Base-by-base conservation (phyloP, 1,140 invertebrate species). In the Chelonus insularis region DNA sequence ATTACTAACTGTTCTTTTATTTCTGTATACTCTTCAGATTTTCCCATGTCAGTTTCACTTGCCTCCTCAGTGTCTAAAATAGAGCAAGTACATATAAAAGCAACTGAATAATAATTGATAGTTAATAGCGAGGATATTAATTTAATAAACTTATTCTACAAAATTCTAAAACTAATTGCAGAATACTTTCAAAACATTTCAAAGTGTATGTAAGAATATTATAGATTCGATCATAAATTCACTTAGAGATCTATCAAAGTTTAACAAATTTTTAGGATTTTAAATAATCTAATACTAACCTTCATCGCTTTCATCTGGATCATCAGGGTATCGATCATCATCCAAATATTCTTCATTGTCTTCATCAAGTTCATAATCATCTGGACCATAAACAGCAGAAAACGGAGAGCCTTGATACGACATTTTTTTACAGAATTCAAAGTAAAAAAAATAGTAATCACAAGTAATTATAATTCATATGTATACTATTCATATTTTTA, bases 1-100 rank as follows among this genome's bases (percentile, higher is more conserved):
- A 4, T 20, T 37, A 85, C 88, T 86, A 82, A 94, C 91, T 96
- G 93, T 83, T 96, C 94, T 81, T 95, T 96, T 8, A 95, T 90
- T 84, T 95, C 94, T 43, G 89, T 87, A 39, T 85, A 88, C 75
- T 91, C 89, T 77, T 93, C 91, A 48, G 88, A 86, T 72, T 90
- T 91, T 7, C 90, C 87, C 79, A 90, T 87, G 64, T 96, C 94
- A 50, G 92, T 94, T 78, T 93, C 91, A 79, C 93, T 95, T 1
- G 94, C 94, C 84, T 93, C 91, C 77, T 93, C 91, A 3, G 91
- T 93, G 80, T 96, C 94, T 94, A 75, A 37, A 86, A 82, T 41
- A 11, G 1, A 59, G 18, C 18, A 59, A 45, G 6, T 37, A 9
- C 14, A 41, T 14, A 57, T n/a, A 50, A 11, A 5, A 59, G 18